These are phyloP conservation scores for Brassicogethes aeneus DNA, from an alignment of 2,888 invertebrate genomes.

Conservation along the genomic window DNA sequence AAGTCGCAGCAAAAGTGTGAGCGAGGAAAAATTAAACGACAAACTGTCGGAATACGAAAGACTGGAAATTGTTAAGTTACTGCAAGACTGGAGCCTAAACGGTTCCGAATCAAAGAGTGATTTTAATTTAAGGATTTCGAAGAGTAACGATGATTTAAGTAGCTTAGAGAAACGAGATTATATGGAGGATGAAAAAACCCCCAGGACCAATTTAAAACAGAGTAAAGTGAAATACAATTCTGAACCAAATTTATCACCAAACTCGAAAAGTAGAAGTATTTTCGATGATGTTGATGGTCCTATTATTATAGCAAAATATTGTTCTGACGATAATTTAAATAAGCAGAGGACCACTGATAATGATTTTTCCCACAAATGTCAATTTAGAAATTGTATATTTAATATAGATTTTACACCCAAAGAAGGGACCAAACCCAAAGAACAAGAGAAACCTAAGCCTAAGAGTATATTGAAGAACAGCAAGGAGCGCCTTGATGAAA, in stretches of 20 bases:
- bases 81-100: slow-evolving; percentile 39
- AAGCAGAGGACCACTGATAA: slow-evolving; percentile 17
- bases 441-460: slow-evolving; percentile 31
- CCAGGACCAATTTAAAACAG: slow-evolving; percentile 17
- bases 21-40: slow-evolving; percentile 29
- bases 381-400: slow-evolving; percentile 40
- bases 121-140: slow-evolving; percentile 20
- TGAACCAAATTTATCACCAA: slow-evolving; percentile 33
- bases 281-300: slow-evolving; percentile 13
- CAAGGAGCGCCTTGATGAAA: slow-evolving; percentile 24
- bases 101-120: slow-evolving; percentile 36
- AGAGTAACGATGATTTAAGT: slow-evolving; percentile 6
- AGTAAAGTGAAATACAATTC: slow-evolving; percentile 27
- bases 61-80: slow-evolving; percentile 36
- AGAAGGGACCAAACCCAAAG: slow-evolving; percentile 38
- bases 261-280: slow-evolving; percentile 14
- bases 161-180: too few relatives aligned
- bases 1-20: slow-evolving; percentile 31
- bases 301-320: slow-evolving; percentile 18
- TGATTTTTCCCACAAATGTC: slow-evolving; percentile 37
- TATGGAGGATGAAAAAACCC: slow-evolving; percentile 12
- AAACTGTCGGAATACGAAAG: slow-evolving; percentile 38
- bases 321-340: slow-evolving; percentile 25
- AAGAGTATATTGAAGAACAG: slow-evolving; percentile 34
- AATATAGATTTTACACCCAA: slow-evolving; percentile 37